Evolutionary conservation across 2,888 invertebrate genomes (phyloP).

Genomic region (Trachelus iudaicus): DNA sequence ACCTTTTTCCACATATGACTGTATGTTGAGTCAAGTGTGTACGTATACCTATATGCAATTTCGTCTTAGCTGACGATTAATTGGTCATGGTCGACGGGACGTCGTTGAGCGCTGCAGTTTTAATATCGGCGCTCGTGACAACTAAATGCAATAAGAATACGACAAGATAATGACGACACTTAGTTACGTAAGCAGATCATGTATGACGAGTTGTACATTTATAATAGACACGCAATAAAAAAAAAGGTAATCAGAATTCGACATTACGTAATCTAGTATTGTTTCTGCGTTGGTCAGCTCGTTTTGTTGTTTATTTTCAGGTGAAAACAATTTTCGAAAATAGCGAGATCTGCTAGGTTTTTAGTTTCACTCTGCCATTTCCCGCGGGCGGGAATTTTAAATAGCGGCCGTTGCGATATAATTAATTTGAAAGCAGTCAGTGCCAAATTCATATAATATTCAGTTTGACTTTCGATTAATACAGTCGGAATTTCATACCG

Average conservation of each 20-base stretch:
- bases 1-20: background rate
- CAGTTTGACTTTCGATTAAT: background rate
- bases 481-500: background rate
- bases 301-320: background rate
- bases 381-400: background rate
- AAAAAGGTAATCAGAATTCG: constrained; percentile 23
- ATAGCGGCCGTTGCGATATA: background rate
- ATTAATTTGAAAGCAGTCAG: background rate
- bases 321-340: background rate
- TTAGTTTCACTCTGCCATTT: no score
- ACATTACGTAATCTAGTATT: background rate
- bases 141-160: constrained; percentile 2
- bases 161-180: constrained; percentile 4
- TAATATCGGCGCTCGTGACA: constrained; percentile 5
- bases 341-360: no score
- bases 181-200: constrained; percentile 54
- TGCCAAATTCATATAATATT: background rate
- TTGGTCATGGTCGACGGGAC: background rate
- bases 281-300: background rate
- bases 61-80: background rate
- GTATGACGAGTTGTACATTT: constrained; percentile 63
- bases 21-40: background rate
- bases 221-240: constrained; percentile 60
- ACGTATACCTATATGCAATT: background rate
- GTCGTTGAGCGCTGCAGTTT: background rate